A percentile compares a stretch with the other conserved stretches of the same genome.
phyloP scores from a whole-genome alignment of 1,140 invertebrate species.

The Zaprionus taronus region DNA sequence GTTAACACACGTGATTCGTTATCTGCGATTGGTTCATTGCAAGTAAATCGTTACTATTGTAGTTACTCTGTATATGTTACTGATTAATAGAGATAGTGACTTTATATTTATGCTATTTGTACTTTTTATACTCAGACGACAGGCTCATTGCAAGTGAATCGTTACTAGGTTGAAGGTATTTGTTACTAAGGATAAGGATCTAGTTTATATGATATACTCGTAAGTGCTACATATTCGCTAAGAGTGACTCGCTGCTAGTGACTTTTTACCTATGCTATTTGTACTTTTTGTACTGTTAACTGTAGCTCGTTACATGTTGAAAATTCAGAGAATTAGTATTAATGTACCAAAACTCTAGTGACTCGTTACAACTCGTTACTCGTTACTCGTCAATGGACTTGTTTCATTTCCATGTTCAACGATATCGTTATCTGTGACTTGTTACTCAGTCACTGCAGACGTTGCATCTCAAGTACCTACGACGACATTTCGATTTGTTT shows the following conservation, averaged over 20 bases:
- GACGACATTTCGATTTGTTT: slow-evolving; percentile 70
- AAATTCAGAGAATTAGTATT: background rate
- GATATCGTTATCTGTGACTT: background rate
- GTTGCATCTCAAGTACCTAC: slow-evolving; percentile 18
- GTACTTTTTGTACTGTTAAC: background rate
- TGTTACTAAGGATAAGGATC: too few species aligned
- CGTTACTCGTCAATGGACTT: background rate
- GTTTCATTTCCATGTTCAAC: background rate
- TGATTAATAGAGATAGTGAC: too few species aligned
- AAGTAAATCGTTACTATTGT: too few species aligned
- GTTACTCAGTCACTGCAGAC: background rate
- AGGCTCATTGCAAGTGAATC: too few species aligned
- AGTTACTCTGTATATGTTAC: background rate
- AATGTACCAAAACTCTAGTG: background rate
- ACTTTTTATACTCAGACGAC: too few species aligned
- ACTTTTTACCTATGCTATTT: background rate
- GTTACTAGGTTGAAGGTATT: too few species aligned
- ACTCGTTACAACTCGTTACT: slow-evolving; percentile 12
- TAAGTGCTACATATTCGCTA: too few species aligned
- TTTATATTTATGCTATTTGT: too few species aligned
- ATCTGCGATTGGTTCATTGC: too few species aligned
- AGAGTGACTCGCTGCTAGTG: background rate
- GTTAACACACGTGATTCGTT: background rate
- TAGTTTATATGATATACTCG: too few species aligned
- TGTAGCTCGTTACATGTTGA: too few species aligned